Evolutionary conservation across 1,140 invertebrate genomes (phyloP).

Genomic region (Papilio xuthus): DNA sequence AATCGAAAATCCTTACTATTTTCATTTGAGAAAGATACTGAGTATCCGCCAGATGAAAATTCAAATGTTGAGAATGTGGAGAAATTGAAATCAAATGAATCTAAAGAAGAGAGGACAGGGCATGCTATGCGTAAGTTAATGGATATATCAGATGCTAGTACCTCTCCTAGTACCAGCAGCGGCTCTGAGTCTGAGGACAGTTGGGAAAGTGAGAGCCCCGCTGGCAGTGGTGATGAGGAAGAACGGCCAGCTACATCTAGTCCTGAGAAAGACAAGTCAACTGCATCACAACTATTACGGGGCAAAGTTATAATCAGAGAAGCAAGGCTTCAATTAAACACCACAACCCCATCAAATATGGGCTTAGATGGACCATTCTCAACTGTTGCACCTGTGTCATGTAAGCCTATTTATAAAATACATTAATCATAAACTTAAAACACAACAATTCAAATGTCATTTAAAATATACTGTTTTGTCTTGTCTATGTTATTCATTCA

Average conservation of each 20-base stretch:
- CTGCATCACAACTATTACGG: conserved; percentile 81
- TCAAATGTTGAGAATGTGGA: conserved; percentile 69
- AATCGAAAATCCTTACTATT: conserved; percentile 66
- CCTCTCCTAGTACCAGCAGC: conserved; percentile 74
- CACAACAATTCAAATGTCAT: not conserved
- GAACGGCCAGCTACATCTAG: conserved; percentile 63
- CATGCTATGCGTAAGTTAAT: conserved; percentile 75
- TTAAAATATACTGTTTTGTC: too few relatives aligned
- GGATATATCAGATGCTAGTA: conserved; percentile 77
- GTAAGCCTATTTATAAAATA: conserved; percentile 57
- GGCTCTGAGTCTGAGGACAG: conserved; percentile 79
- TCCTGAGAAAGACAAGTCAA: conserved; percentile 79
- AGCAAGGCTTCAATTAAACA: conserved; percentile 85
- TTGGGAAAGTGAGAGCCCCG: conserved; percentile 80
- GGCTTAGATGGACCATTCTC: conserved; percentile 86
- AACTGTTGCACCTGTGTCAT: conserved; percentile 70
- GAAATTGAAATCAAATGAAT: conserved; percentile 62
- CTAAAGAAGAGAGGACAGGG: conserved; percentile 69
- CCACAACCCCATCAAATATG: conserved; percentile 74
- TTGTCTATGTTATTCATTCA: not conserved
- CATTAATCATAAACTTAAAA: not conserved
- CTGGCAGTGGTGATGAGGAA: conserved; percentile 81
- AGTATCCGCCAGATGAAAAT: conserved; percentile 71
- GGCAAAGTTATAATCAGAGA: conserved; percentile 87
- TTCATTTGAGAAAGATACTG: conserved; percentile 69